These are phyloP conservation scores for Heliconius sara DNA, from an alignment of 2,888 invertebrate species.

Conservation along the genomic window DNA sequence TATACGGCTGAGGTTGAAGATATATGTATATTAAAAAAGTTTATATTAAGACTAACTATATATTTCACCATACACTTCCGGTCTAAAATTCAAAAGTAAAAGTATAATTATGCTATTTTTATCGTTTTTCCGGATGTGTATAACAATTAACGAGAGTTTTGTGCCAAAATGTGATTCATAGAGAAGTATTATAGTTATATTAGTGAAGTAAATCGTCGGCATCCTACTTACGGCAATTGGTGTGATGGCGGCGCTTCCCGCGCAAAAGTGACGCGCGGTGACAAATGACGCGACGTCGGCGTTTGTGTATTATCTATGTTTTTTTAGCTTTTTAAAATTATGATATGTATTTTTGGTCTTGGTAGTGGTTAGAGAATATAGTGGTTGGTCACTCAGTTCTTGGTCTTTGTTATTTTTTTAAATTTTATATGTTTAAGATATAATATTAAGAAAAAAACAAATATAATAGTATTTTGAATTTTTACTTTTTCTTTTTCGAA, in stretches of 20 bases:
- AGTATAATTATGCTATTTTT: slow-evolving; percentile 14
- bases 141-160: slow-evolving; percentile 52
- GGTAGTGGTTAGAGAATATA: neutral
- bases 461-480: no score
- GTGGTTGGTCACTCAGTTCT: neutral
- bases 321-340: neutral
- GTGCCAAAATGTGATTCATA: slow-evolving; percentile 66
- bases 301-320: neutral
- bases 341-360: neutral
- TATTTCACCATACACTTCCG: neutral
- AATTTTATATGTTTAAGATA: no score
- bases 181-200: slow-evolving; percentile 33
- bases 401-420: no score
- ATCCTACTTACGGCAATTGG: slow-evolving; percentile 75
- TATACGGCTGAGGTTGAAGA: neutral
- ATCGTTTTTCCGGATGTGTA: slow-evolving; percentile 20
- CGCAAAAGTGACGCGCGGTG: slow-evolving; percentile 63
- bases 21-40: neutral
- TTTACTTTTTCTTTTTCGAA: no score
- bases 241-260: slow-evolving; percentile 69
- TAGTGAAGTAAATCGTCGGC: slow-evolving; percentile 62
- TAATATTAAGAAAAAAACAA: no score
- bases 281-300: slow-evolving; percentile 33
- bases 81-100: neutral
- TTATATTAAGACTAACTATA: neutral